phyloP scores from a whole-genome alignment of 2,797 vertebrate species.

The Tapirus indicus region DNA sequence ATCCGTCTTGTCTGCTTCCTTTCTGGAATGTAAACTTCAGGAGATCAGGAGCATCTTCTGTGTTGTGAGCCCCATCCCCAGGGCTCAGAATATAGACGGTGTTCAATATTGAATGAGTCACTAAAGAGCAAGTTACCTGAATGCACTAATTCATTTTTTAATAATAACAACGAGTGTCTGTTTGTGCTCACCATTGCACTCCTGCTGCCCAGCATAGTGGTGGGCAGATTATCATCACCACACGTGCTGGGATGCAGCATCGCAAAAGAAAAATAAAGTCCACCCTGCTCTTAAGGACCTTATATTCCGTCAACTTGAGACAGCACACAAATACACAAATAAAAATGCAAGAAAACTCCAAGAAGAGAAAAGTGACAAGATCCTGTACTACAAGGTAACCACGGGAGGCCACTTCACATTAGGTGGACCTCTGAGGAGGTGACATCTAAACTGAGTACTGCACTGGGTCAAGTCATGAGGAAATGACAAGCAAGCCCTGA shows the following conservation, averaged over 20 bases:
- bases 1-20: not conserved
- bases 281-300: fast-evolving
- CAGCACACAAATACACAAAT: not conserved
- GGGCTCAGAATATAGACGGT: not conserved
- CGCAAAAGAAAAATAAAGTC: not conserved
- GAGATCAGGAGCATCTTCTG: not conserved
- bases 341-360: not conserved
- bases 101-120: not conserved
- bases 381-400: not conserved
- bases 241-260: not conserved
- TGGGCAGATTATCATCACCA: not conserved
- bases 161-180: not conserved
- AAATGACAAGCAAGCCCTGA: not conserved
- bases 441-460: not conserved
- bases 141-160: not conserved
- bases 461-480: not conserved
- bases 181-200: not conserved
- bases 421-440: not conserved
- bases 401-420: not conserved
- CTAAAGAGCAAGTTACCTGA: conserved; percentile 24
- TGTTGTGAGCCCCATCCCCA: not conserved
- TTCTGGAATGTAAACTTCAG: conserved; percentile 45
- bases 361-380: not conserved
- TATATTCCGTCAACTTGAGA: not conserved
- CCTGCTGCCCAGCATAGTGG: not conserved